Evolutionary conservation across 2,113 vertebrate species (phyloP), one percentile per base, ranked within the genome.

Genomic region (Syrrhaptes paradoxus): DNA sequence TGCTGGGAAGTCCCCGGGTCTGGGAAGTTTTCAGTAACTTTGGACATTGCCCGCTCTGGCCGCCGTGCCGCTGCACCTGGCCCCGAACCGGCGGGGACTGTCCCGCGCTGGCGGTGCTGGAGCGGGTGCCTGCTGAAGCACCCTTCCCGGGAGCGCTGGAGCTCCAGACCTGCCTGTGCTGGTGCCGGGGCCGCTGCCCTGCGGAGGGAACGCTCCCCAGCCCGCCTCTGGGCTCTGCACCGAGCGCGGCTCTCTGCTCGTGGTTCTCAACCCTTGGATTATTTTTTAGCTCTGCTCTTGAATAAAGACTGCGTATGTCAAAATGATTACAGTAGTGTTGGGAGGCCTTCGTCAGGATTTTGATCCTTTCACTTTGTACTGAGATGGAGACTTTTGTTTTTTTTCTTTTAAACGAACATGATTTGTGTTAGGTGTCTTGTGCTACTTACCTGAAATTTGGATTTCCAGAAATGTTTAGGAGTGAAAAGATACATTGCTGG

Each of bases 101-200:
- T 7, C 2, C 46, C 8, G 5, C 17, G 57, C 43, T n/a, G 29
- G 58, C 31, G 28, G 54, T 17, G 31, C 46, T 11, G 34, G n/a
- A 6, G 4, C 9, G 45, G 78, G 0, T 7, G 2, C n/a, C 32
- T 31, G 8, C 41, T 7, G 51, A 6, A 34, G 28, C 7, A 2
- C 13, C 67, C 48, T 6, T 11, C 6, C 15, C 6, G 4, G 10
- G 32, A 7, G 2, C 7, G 34, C 9, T 8, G 38, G 12, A 34
- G 52, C 54, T 58, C 4, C 46, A 7, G 0, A 16, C 9, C 19
- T 13, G 19, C 54, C 72, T 43, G 58, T 5, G 90, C 72, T 52
- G 31, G 62, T 19, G 52, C 48, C 1, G 51, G 36, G 24, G 13
- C 15, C 16, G n/a, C 45, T 57, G 66, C n/a, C 15, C 6, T 6